Conservation (phyloP, 2,797 vertebrate genomes). For the Phataginus tetradactyla region DNA sequence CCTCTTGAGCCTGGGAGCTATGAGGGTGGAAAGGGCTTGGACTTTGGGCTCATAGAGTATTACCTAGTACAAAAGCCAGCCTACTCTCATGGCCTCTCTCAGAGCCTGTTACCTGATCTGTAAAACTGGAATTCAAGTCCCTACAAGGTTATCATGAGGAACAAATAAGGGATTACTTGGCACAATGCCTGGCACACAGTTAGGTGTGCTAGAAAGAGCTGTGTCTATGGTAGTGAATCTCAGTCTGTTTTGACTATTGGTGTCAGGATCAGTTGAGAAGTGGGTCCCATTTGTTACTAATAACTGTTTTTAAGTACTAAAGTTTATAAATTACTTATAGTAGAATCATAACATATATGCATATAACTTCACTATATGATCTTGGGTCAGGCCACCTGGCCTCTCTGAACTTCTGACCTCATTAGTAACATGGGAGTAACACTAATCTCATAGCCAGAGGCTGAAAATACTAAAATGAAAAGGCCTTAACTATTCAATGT, state of each 20-base stretch:
- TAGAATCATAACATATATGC: neutral
- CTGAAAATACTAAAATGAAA: constrained; percentile 3
- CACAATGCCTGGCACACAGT: neutral
- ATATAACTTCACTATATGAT: neutral
- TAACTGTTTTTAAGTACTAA: neutral
- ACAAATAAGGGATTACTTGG: neutral
- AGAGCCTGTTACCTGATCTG: neutral
- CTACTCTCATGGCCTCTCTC: neutral
- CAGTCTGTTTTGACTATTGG: neutral
- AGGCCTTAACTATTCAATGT: neutral
- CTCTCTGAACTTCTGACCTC: neutral
- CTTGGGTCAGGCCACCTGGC: neutral
- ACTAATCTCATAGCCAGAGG: neutral
- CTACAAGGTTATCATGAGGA: neutral
- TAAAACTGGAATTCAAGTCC: neutral
- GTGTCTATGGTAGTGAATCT: neutral
- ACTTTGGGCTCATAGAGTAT: neutral
- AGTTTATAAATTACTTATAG: neutral
- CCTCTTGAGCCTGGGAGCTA: neutral
- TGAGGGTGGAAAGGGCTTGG: neutral
- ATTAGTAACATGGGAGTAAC: neutral
- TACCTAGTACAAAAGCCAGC: neutral
- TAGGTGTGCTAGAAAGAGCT: neutral
- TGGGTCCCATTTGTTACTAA: neutral
- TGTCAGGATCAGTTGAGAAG: neutral